phyloP scores from a whole-genome alignment of 2,888 invertebrate genomes.

The Harpagoxenus sublaevis region DNA sequence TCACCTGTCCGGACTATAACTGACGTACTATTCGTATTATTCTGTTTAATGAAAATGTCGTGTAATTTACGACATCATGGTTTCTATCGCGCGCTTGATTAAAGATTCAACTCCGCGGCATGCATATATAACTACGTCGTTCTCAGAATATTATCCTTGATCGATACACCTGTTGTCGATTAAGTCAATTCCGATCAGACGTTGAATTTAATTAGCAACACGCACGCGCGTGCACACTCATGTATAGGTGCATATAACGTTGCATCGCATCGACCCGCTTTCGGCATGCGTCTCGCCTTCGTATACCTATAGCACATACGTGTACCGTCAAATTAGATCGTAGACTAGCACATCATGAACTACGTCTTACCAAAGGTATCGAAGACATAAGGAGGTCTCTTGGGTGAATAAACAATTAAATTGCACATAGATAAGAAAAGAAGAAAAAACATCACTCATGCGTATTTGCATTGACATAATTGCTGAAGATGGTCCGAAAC shows the following conservation, averaged over 20 bases:
- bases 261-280: slow-evolving; percentile 28
- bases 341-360: not conserved
- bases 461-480: too few relatives aligned
- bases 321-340: slow-evolving; percentile 32
- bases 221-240: not conserved
- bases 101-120: slow-evolving; percentile 31
- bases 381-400: not conserved
- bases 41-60: slow-evolving; percentile 33
- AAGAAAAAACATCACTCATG: not conserved
- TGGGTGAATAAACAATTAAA: not conserved
- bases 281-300: slow-evolving; percentile 29
- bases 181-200: slow-evolving; percentile 50
- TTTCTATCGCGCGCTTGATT: slow-evolving; percentile 36
- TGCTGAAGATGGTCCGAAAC: too few relatives aligned
- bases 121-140: not conserved
- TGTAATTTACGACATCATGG: slow-evolving; percentile 33
- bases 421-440: not conserved
- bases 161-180: slow-evolving; percentile 59
- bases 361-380: not conserved
- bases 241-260: not conserved
- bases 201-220: slow-evolving; percentile 52
- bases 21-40: slow-evolving; percentile 2
- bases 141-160: slow-evolving; percentile 57
- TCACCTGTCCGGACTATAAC: not conserved
- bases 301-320: not conserved